Evolutionary conservation across 2,888 invertebrate genomes (phyloP).

Genomic region (Meteorus colon): DNA sequence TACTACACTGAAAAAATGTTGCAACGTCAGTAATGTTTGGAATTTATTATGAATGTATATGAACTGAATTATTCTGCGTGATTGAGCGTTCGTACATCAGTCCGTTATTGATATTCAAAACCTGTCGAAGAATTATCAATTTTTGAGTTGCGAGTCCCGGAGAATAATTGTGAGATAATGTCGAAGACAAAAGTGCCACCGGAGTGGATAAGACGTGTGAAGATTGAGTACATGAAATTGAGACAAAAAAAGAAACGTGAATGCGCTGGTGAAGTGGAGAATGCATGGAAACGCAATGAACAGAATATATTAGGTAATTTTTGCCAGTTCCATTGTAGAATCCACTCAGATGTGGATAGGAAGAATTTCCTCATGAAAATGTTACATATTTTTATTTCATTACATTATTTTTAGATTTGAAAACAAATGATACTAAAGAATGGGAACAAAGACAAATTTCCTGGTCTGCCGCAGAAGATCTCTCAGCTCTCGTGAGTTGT

Average conservation of each 20-base stretch:
- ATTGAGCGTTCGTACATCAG: not conserved
- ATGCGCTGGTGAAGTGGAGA: conserved; percentile 92
- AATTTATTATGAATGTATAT: not conserved
- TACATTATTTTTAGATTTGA: conserved; percentile 64
- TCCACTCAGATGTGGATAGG: not conserved
- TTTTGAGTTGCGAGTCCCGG: not conserved
- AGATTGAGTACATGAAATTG: conserved; percentile 90
- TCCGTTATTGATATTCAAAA: too few species aligned
- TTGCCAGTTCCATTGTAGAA: too few species aligned
- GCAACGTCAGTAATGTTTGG: not conserved
- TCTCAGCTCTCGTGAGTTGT: conserved; percentile 86
- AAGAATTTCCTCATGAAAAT: not conserved
- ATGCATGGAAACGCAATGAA: conserved; percentile 89
- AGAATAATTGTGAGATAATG: conserved; percentile 67
- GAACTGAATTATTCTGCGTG: not conserved
- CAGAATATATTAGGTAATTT: conserved; percentile 79
- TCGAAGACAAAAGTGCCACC: conserved; percentile 81
- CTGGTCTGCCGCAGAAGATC: conserved; percentile 84
- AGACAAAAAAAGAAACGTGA: conserved; percentile 91
- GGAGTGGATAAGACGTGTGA: conserved; percentile 94
- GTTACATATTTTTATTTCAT: not conserved
- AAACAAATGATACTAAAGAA: conserved; percentile 77
- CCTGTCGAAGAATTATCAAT: too few species aligned
- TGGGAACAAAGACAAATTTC: conserved; percentile 75
- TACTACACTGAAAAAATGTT: not conserved